These are phyloP conservation scores for Meles meles DNA, from an alignment of 2,113 vertebrate genomes.

Conservation along the genomic window DNA sequence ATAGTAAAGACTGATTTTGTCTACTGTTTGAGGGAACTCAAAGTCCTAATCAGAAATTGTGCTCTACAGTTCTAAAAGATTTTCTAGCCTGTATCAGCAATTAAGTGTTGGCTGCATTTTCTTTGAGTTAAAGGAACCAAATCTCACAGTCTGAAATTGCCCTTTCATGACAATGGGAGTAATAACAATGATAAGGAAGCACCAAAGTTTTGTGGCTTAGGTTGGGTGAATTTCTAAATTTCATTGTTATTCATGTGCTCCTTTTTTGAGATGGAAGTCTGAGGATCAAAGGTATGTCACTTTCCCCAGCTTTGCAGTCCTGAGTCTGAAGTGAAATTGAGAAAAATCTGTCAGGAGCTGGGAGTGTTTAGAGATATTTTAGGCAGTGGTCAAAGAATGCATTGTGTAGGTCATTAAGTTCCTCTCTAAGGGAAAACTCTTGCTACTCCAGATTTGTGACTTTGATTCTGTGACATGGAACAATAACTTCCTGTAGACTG, in stretches of 20 bases:
- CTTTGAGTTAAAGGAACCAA: background rate
- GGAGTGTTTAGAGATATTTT: background rate
- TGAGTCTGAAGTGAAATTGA: background rate
- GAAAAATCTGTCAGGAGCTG: background rate
- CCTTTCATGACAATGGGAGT: background rate
- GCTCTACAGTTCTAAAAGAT: background rate
- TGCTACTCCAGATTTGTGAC: background rate
- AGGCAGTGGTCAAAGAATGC: background rate
- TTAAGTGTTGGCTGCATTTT: background rate
- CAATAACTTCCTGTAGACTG: background rate
- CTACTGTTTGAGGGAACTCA: background rate
- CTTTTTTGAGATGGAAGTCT: background rate
- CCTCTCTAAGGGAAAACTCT: background rate
- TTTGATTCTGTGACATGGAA: background rate
- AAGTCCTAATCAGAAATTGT: background rate
- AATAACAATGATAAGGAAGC: background rate
- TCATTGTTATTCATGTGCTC: background rate
- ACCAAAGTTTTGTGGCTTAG: background rate
- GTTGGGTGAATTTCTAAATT: background rate
- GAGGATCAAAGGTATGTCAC: too few species aligned
- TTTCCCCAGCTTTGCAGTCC: background rate
- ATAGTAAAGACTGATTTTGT: background rate
- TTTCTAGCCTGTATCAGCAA: background rate
- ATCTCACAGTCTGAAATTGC: background rate
- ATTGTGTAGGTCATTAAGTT: background rate